Base-by-base conservation (phyloP, 2,797 vertebrate genomes). In the Ciconia nigra region DNA sequence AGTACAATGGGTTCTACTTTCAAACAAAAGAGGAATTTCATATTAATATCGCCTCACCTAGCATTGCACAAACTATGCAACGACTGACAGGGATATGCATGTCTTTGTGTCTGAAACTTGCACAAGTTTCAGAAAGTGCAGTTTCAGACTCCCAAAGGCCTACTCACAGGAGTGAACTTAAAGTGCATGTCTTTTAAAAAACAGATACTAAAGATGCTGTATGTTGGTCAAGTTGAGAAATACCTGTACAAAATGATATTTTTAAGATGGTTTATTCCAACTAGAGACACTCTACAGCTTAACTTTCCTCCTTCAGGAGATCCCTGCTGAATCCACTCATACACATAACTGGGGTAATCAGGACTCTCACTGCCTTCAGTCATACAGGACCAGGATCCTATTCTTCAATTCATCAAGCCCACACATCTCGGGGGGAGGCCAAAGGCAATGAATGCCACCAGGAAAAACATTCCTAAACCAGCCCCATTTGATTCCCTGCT, bases 401-500 rank as follows among this genome's bases (percentile, higher is more conserved):
- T 33, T 47, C 69, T 26, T 42, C 67, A 39, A 8, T 85, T 65
- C 69, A 42, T 52, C 67, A 24, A 39, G 25, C 22, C 54, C 67
- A 22, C 66, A 44, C 15, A 1, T n/a, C 39, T 55, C 66, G 9
- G 12, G 11, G 54, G 61, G 28, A 83, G 41, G 29, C 63, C 39
- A 65, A 78, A 90, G 42, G 83, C 94, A 83, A 21, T 16, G 70
- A 93, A 77, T 55, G 80, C 51, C 70, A 66, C 47, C 3, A 28
- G 66, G 65, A 95, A 94, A 92, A 89, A 58, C 49, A 74, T 57
- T 71, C 86, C 81, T 73, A 39, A 62, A 58, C 2, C 39, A 80
- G 69, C 24, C 67, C 54, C 61, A 71, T 95, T 92, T 96, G 93
- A 95, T 90, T 83, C 74, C 76, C 52, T 66, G 57, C 54, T 69